Evolutionary conservation across 2,888 invertebrate genomes (phyloP), one percentile per base, ranked within the genome.

Genomic region (Aproaerema taeniolella): DNA sequence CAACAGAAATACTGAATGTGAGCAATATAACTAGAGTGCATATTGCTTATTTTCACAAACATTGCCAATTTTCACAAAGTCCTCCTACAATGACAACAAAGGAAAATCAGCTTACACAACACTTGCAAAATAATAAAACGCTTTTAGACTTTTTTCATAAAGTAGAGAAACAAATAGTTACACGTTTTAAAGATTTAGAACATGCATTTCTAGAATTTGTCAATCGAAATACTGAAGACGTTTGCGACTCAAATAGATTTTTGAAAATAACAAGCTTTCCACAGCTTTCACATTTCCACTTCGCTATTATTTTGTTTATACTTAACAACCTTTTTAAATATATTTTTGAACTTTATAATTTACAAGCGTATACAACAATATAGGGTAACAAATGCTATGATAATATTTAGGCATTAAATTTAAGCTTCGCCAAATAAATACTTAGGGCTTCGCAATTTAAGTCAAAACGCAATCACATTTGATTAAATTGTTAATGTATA

Each of bases 31-130:
- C n/a, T n/a, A n/a, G n/a, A n/a, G n/a, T n/a, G n/a, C n/a, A n/a
- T n/a, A n/a, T n/a, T n/a, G n/a, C n/a, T n/a, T n/a, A n/a, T n/a
- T n/a, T n/a, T n/a, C n/a, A n/a, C n/a, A n/a, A n/a, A n/a, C n/a
- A n/a, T n/a, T n/a, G n/a, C n/a, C n/a, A n/a, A n/a, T n/a, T n/a
- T n/a, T n/a, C n/a, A n/a, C n/a, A n/a, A n/a, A n/a, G n/a, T n/a
- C n/a, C n/a, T n/a, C n/a, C n/a, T n/a, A n/a, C n/a, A 61, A 60
- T 69, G 73, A 69, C 73, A 76, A 72, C 72, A 57, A 51, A 57
- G 65, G 70, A 68, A 54, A 58, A n/a, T n/a, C n/a, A n/a, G 77
- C 77, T 74, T 72, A 49, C 66, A 73, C 66, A 52, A 67, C 73
- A 75, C 77, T 37, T 39, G 75, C 73, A 67, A 69, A 56, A n/a